phyloP scores from a whole-genome alignment of 2,888 invertebrate species.

The Morpho helenor region DNA sequence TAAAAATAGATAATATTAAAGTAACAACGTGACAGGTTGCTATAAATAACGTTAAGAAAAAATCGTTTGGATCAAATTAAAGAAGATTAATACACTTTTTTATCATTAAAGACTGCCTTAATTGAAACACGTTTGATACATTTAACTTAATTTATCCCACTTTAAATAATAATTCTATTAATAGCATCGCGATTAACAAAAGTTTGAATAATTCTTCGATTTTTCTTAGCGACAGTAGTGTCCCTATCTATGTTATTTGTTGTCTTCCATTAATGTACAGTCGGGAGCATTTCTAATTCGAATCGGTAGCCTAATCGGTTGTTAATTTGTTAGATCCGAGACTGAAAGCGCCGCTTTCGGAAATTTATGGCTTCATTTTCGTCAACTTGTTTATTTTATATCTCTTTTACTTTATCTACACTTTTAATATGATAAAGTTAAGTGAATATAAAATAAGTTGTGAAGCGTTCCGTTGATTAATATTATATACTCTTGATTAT shows the following conservation, averaged over 20 bases:
- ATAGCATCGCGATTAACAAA: not conserved
- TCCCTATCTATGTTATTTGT: conserved; percentile 59
- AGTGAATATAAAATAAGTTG: not conserved
- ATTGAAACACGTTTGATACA: not conserved
- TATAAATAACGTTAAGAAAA: not conserved
- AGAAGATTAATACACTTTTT: too few relatives aligned
- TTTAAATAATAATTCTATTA: conserved; percentile 6
- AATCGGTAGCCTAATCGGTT: conserved; percentile 76
- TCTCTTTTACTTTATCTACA: conserved; percentile 8
- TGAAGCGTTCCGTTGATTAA: not conserved
- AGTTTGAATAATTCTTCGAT: conserved; percentile 9
- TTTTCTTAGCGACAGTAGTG: conserved; percentile 20
- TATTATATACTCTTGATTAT: too few relatives aligned
- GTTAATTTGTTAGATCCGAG: conserved; percentile 74
- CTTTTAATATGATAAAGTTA: not conserved
- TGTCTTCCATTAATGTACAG: conserved; percentile 60
- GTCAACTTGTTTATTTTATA: conserved; percentile 34
- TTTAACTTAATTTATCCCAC: conserved; percentile 1
- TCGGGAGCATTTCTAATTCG: conserved; percentile 53
- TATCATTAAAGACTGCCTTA: too few relatives aligned
- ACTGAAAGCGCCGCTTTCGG: conserved; percentile 63
- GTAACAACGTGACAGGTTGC: too few relatives aligned
- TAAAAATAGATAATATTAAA: too few relatives aligned
- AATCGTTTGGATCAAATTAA: too few relatives aligned
- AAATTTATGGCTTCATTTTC: conserved; percentile 74